Base-by-base conservation (phyloP, 2,888 invertebrate genomes). In the Quadroppia sp. region DNA sequence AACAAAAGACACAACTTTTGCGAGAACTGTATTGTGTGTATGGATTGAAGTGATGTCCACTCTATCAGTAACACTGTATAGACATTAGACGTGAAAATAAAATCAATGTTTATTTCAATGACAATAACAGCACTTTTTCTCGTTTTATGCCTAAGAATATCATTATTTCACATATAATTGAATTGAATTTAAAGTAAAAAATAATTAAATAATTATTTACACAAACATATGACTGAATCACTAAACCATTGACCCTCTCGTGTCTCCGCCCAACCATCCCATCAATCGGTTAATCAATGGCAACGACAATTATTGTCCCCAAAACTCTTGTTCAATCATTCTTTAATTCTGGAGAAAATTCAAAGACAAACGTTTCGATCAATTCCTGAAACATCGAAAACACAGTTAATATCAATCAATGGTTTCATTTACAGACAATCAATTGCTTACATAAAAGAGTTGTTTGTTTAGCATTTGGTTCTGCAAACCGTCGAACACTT, bases 391-490 rank as follows among this genome's bases (percentile, higher is more conserved):
- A 72, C 1, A 53, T 75, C 9, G 36, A 36, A 36, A 36, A 36
- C 9, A 36, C 36, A 36, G 9, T 36, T 9, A 36, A 36, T 36
- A n/a, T n/a, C 9, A 36, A 36, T 36, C 36, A 36, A 59, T 42
- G 28, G 36, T 56, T 32, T 45, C 15, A 45, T 45, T 4, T 9
- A 36, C 36, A 36, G 36, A 7, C 36, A 36, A 36, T 36, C 36
- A 9, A 36, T 36, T 36, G 36, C 91, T 89, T 82, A 92, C 94
- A 84, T 94, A 94, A 84, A 93, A 90, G 59, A 94, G 85, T 81
- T 94, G 93, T 81, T 94, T 94, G 83, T 94, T 94, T 81, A 92
- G 88, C 80, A 88, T 87, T 76, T 88, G 88, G 83, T 92, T 88
- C 83, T 94, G 94, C 77, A 94, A 83, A 71, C 90, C 89, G 81